Evolutionary conservation across 2,113 vertebrate genomes (phyloP), one percentile per base, ranked within the genome.

Genomic region (Chaetura pelagica): DNA sequence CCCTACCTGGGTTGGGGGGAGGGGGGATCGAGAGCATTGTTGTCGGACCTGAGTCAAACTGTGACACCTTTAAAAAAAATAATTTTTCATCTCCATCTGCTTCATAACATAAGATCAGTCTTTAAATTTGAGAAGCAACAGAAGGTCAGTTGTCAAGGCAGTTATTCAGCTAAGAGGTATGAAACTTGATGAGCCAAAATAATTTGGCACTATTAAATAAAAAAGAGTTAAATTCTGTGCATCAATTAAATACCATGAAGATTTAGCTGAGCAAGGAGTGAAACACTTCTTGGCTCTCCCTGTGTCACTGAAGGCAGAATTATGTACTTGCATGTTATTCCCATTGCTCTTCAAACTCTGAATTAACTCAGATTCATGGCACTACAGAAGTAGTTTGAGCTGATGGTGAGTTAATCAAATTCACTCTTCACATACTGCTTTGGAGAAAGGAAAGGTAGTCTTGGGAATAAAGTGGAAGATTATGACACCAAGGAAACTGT

Each of bases 71-170:
- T n/a, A n/a, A 72, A 38, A 77, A 55, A 27, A 32, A 48, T 16
- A 49, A 9, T 22, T 21, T 49, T 78, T 40, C 2, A 2, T 90
- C 34, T 80, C 69, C 74, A 85, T 69, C 83, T 96, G 89, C 44
- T 84, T 84, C 67, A 2, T 69, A 77, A 46, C 30, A 49, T 59
- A 89, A 87, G 62, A 92, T 92, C 63, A 67, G n/a, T 81, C 52
- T 93, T 94, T 86, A 93, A 89, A 83, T 82, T 19, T 14, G 24
- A 91, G 62, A 93, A 86, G 21, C 2, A 5, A 89, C 63, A 91
- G 87, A 94, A 95, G 68, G 88, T 94, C 93, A 95, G 73, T 57
- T 94, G 83, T 94, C 85, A 96, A 89, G 81, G 68, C 59, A 94
- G 55, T 52, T 90, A 85, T 74, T 13, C 2, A 89, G 58, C 40